Percentiles rank a stretch among this genome's conserved stretches.
phyloP scores from a whole-genome alignment of 37 sponge, comb jelly and placozoan species.

The Lycopodina hypogea region DNA sequence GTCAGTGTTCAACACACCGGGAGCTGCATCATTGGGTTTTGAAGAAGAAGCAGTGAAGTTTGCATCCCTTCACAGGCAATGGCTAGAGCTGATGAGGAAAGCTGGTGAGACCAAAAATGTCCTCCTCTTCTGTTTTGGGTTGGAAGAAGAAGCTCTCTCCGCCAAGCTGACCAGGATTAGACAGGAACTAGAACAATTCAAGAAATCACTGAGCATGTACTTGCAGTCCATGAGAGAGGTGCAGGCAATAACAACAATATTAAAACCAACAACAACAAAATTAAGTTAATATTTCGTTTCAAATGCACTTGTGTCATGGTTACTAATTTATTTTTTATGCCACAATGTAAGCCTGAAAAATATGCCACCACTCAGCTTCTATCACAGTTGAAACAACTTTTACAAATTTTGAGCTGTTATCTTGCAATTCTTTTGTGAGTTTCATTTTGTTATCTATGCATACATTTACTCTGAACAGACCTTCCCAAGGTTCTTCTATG shows the following conservation, averaged over 20 bases:
- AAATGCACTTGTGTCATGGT: too few species aligned
- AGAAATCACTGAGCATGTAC: slow-evolving; percentile 72
- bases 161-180: slow-evolving; percentile 35
- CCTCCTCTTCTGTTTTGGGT: slow-evolving; percentile 70
- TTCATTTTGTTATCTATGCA: background rate
- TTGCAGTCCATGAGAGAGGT: slow-evolving; percentile 76
- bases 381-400: background rate
- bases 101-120: slow-evolving; percentile 59
- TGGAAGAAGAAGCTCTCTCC: slow-evolving; percentile 58
- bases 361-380: too few species aligned
- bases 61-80: slow-evolving; percentile 50
- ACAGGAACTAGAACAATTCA: slow-evolving; percentile 75
- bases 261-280: too few species aligned
- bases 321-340: too few species aligned
- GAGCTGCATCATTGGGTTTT: slow-evolving; percentile 50
- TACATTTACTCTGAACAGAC: slow-evolving; percentile 18
- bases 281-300: too few species aligned
- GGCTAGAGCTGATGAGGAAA: slow-evolving; percentile 76
- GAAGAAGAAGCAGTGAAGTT: slow-evolving; percentile 73
- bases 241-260: too few species aligned
- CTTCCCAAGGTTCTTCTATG: slow-evolving; percentile 75
- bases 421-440: background rate
- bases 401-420: background rate
- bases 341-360: too few species aligned
- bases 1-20: slow-evolving; percentile 66